phyloP scores from a whole-genome alignment of 2,113 vertebrate species.

The Perca schrenkii region DNA sequence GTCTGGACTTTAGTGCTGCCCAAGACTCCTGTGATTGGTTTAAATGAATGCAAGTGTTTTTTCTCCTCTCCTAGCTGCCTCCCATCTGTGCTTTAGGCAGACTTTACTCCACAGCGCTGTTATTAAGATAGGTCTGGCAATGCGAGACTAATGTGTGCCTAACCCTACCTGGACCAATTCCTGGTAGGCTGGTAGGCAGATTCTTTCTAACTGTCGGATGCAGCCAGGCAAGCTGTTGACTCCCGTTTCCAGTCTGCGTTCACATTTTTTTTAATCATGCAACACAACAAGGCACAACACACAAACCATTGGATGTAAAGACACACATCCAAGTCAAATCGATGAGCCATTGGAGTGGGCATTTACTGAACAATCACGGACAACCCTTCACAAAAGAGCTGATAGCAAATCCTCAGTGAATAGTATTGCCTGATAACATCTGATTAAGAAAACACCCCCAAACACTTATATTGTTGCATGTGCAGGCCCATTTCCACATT shows the following conservation, averaged over 20 bases:
- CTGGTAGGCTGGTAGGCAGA: background rate
- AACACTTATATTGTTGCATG: constrained; percentile 7
- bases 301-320: background rate
- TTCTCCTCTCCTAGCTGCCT: too few species aligned
- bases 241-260: background rate
- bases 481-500: background rate
- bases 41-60: too few species aligned
- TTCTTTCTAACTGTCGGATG: background rate
- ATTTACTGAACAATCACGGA: constrained; percentile 19
- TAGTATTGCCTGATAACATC: constrained; percentile 20
- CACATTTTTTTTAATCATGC: background rate
- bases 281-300: background rate
- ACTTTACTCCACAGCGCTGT: too few species aligned
- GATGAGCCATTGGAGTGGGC: background rate
- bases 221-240: background rate
- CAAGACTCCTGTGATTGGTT: too few species aligned
- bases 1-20: too few species aligned
- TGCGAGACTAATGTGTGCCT: too few species aligned
- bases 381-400: constrained; percentile 3
- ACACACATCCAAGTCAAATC: background rate
- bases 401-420: constrained; percentile 26
- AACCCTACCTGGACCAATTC: too few species aligned
- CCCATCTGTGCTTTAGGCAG: too few species aligned
- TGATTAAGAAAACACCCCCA: constrained; percentile 6
- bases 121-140: too few species aligned